A percentile compares a stretch with the other conserved stretches of the same genome.
phyloP scores from a whole-genome alignment of 2,888 invertebrate species.

The Pseudococcus viburni region DNA sequence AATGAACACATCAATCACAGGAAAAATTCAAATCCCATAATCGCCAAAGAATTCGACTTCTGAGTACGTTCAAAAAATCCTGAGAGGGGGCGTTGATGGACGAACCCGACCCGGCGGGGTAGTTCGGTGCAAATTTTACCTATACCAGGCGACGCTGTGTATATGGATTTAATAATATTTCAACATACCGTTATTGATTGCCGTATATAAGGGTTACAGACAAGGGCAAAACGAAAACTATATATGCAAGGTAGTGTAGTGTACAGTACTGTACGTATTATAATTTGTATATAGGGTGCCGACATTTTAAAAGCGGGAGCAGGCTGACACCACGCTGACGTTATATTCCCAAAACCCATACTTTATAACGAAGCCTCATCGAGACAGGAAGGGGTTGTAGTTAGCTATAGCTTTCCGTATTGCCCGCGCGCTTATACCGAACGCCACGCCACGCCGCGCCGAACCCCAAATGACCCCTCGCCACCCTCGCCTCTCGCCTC shows the following conservation, averaged over 20 bases:
- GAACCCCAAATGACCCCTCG: conserved; percentile 37
- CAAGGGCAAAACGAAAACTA: conserved; percentile 55
- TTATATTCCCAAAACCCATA: conserved; percentile 50
- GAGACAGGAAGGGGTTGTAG: conserved; percentile 45
- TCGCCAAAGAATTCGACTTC: too few relatives aligned
- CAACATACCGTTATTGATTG: conserved; percentile 61
- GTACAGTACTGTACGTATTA: not conserved
- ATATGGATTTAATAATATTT: conserved; percentile 57
- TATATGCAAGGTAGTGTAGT: conserved; percentile 39
- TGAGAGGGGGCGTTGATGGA: too few relatives aligned
- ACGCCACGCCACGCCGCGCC: not conserved
- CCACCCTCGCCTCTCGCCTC: not conserved
- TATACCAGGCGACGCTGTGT: not conserved
- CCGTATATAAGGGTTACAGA: conserved; percentile 36
- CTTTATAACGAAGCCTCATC: conserved; percentile 53
- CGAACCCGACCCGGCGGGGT: too few relatives aligned
- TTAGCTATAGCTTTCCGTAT: conserved; percentile 4
- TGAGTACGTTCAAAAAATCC: too few relatives aligned
- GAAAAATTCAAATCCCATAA: too few relatives aligned
- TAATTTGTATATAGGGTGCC: conserved; percentile 54
- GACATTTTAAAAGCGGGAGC: conserved; percentile 54
- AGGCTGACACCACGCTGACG: conserved; percentile 59
- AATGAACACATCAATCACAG: too few relatives aligned
- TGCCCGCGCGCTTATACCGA: not conserved
- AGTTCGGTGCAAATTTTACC: not conserved